Evolutionary conservation across 2,113 vertebrate genomes (phyloP), one percentile per base, ranked within the genome.

Genomic region (Corydoras sp.): DNA sequence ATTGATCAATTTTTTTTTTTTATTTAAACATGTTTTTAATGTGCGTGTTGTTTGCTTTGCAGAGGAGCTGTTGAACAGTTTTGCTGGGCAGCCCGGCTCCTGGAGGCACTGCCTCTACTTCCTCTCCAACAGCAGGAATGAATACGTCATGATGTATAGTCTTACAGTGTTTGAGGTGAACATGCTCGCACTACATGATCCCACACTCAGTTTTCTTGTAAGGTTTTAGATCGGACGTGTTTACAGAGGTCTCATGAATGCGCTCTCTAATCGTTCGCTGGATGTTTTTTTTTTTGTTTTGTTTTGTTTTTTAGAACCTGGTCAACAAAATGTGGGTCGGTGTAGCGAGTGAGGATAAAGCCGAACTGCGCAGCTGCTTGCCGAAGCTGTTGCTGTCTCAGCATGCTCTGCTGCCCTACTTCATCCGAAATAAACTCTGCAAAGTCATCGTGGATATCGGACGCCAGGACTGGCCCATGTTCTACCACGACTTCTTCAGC

Each of bases 141-240:
- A 99, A 86, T 99, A 99, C 61, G 96, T 99, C 3, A 97, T 99
- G 95, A 99, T 99, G 97, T 99, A 97, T 85, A 99, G 96, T 80
- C 90, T 99, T 83, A 99, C 95, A 2, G 96, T 99, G 78, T 98
- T 99, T 88, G 97, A 99, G 95, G 97, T 98, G 86, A 30, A 58
- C 9, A n/a, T 62, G 18, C 18, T 31, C 11, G 18, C 18, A 24
- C 18, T 24, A 24, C 18, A 2, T 24, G 18, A 24, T 24, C 18
- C 18, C 18, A 24, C 18, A 24, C 18, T 1, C 18, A 24, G n/a
- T n/a, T n/a, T n/a, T n/a, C n/a, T n/a, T n/a, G n/a, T n/a, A n/a
- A n/a, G n/a, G n/a, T 24, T 24, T 24, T 24, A 24, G 18, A 24
- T 24, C 18, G 18, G 18, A 24, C 18, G 18, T 24, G 18, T 24